These are phyloP conservation scores for Halictus rubicundus DNA, from an alignment of 1,140 invertebrate genomes.

Conservation along the genomic window DNA sequence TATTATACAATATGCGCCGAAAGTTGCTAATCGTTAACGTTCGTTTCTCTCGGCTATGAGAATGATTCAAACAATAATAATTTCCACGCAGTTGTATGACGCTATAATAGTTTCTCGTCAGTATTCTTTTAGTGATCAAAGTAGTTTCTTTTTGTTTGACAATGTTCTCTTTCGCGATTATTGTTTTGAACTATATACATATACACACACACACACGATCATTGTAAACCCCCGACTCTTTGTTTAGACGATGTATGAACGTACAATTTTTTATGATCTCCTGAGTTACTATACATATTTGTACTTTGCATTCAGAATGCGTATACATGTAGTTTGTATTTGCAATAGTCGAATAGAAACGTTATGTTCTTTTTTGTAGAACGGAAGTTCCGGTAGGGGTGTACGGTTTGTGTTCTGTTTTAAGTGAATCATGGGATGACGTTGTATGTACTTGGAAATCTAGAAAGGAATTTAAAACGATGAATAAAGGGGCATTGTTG, in stretches of 20 bases:
- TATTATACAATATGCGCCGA: neutral
- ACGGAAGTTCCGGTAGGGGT: conserved; percentile 17
- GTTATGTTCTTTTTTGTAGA: conserved; percentile 25
- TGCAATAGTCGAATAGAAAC: conserved; percentile 39
- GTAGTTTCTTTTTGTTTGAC: neutral
- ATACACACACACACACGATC: neutral
- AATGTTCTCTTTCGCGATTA: conserved; percentile 1
- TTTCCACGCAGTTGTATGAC: conserved; percentile 20
- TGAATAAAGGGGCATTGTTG: conserved; percentile 76
- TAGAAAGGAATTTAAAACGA: conserved; percentile 49
- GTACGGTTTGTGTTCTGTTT: conserved; percentile 28
- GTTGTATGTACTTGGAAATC: conserved; percentile 48
- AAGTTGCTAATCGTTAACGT: neutral
- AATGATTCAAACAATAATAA: conserved; percentile 37
- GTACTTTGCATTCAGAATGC: conserved; percentile 39
- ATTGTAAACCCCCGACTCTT: conserved; percentile 2
- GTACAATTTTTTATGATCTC: conserved; percentile 59
- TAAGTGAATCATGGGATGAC: conserved; percentile 37
- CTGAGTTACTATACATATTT: conserved; percentile 35
- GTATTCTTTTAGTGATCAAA: conserved; percentile 18
- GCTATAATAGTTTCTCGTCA: conserved; percentile 17
- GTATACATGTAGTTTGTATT: conserved; percentile 48
- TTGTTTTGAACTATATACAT: neutral
- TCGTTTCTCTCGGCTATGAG: conserved; percentile 14
- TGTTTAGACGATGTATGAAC: conserved; percentile 19